A percentile compares a stretch with the other conserved stretches of the same genome.
These are phyloP conservation scores for Callitettix versicolor DNA, from an alignment of 1,140 invertebrate species.

Conservation along the genomic window DNA sequence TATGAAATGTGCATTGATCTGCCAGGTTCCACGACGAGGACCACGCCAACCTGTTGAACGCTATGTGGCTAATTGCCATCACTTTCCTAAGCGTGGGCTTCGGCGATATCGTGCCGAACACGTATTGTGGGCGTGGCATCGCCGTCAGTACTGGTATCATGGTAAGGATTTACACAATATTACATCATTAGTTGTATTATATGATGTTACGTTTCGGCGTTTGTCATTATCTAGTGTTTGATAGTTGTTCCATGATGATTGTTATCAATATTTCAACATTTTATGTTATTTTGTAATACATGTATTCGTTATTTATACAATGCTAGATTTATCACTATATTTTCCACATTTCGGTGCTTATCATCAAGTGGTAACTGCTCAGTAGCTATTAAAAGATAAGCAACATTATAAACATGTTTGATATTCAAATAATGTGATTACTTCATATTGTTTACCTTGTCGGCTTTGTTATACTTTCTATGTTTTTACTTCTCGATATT, in stretches of 20 bases:
- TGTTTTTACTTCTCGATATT: too few relatives aligned
- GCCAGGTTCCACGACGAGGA: conserved; percentile 89
- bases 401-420: too few relatives aligned
- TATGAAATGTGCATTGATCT: too few relatives aligned
- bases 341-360: too few relatives aligned
- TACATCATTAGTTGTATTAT: background rate
- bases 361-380: too few relatives aligned
- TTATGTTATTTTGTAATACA: conserved; percentile 9
- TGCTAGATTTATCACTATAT: too few relatives aligned
- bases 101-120: conserved; percentile 99
- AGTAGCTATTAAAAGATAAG: too few relatives aligned
- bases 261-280: background rate
- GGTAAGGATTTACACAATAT: conserved; percentile 62
- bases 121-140: conserved; percentile 96
- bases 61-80: conserved; percentile 96
- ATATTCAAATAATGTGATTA: too few relatives aligned
- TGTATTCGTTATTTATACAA: background rate
- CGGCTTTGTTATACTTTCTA: too few relatives aligned
- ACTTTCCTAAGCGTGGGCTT: conserved; percentile 98
- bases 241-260: background rate
- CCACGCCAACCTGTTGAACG: conserved; percentile 94
- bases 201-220: background rate
- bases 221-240: background rate
- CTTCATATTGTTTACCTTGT: too few relatives aligned
- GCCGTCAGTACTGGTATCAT: conserved; percentile 97